phyloP scores from a whole-genome alignment of 2,113 vertebrate genomes.

The Jacana jacana region DNA sequence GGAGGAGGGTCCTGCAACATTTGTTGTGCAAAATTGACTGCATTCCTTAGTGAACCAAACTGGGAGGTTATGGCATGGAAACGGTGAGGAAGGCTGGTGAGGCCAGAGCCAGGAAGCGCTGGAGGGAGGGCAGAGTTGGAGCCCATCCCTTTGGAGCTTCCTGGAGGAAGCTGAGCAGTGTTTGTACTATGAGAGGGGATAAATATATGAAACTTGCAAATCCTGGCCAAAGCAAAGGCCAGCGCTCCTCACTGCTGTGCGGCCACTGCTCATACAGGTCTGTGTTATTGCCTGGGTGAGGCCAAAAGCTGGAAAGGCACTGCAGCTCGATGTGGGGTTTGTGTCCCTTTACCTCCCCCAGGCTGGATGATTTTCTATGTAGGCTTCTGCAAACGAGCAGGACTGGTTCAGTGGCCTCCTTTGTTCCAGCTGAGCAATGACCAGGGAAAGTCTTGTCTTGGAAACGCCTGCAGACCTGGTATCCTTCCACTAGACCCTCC shows the following conservation, averaged over 20 bases:
- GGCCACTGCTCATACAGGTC: not conserved
- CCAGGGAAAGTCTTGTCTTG: not conserved
- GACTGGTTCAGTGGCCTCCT: not conserved
- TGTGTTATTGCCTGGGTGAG: not conserved
- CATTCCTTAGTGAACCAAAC: not conserved
- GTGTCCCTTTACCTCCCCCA: not conserved
- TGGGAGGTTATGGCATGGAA: not conserved
- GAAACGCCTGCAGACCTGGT: not conserved
- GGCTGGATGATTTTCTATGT: not conserved
- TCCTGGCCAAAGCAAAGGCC: not conserved
- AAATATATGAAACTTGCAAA: not conserved
- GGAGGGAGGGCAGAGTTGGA: too few relatives aligned
- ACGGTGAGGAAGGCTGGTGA: not conserved
- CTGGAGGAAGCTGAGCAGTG: not conserved
- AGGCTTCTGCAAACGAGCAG: not conserved
- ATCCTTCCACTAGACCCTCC: not conserved
- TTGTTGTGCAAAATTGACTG: not conserved
- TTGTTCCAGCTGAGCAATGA: too few relatives aligned
- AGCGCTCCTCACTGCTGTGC: not conserved
- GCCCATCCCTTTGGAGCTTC: too few relatives aligned
- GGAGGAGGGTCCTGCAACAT: not conserved
- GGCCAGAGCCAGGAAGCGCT: not conserved
- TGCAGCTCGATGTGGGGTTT: rapidly evolving
- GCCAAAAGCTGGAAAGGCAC: not conserved
- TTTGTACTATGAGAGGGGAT: not conserved